A percentile compares a stretch with the other conserved stretches of the same genome.
These are phyloP conservation scores for Yponomeuta cagnagella DNA, from an alignment of 2,888 invertebrate species.

Conservation along the genomic window DNA sequence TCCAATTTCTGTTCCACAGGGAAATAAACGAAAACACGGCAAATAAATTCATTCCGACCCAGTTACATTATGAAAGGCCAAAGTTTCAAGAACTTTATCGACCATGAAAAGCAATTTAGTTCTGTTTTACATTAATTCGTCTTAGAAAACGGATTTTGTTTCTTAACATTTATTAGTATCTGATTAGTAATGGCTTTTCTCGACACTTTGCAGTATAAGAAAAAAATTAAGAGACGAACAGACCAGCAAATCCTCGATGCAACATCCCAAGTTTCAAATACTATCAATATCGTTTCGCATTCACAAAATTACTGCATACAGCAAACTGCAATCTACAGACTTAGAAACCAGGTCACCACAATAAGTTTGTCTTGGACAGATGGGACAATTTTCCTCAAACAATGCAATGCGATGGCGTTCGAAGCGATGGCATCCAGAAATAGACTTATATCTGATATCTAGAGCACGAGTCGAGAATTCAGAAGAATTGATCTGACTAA, in stretches of 20 bases:
- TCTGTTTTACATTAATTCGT: not conserved
- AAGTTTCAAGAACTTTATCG: not conserved
- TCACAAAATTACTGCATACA: not conserved
- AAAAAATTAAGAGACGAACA: not conserved
- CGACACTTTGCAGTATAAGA: not conserved
- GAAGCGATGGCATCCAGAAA: not conserved
- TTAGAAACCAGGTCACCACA: too few relatives aligned
- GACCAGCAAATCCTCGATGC: too few relatives aligned
- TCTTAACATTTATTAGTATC: not conserved
- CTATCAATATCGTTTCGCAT: too few relatives aligned
- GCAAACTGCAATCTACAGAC: not conserved
- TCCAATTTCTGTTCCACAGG: not conserved
- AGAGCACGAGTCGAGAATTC: not conserved
- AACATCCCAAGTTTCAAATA: too few relatives aligned
- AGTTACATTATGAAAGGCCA: not conserved
- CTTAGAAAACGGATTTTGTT: not conserved
- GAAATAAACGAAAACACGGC: not conserved
- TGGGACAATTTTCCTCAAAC: not conserved
- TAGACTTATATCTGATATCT: not conserved
- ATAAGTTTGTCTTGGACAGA: too few relatives aligned
- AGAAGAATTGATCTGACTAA: not conserved
- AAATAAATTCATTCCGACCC: not conserved
- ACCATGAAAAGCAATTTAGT: not conserved
- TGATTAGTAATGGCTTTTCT: not conserved
- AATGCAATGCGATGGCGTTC: not conserved